phyloP scores from a whole-genome alignment of 2,113 vertebrate genomes.

The Myiopsitta monachus region DNA sequence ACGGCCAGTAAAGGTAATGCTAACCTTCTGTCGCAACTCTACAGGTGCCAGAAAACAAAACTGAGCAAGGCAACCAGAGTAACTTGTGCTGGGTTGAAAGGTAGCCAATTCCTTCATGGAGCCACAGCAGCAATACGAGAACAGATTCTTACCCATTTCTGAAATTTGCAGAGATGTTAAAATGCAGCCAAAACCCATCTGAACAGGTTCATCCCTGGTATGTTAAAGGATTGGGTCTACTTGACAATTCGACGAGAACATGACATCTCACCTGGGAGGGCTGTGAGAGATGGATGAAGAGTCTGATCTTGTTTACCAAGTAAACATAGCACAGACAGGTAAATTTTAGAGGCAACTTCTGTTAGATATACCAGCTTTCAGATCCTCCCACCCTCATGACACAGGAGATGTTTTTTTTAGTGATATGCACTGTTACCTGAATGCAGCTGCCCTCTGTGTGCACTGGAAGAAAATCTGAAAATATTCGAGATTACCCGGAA shows the following conservation, averaged over 20 bases:
- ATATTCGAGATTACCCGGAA: background rate
- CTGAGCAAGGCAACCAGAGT: background rate
- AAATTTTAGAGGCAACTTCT: background rate
- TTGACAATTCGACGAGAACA: background rate
- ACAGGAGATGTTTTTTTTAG: background rate
- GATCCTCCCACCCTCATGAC: background rate
- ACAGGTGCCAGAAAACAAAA: background rate
- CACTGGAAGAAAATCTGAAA: background rate
- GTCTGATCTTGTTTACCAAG: background rate
- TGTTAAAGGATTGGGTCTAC: background rate
- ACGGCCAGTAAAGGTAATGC: fast-evolving
- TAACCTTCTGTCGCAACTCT: background rate
- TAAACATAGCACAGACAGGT: background rate
- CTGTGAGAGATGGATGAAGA: background rate
- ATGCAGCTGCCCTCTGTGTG: background rate
- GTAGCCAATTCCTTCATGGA: background rate
- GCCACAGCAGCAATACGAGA: background rate
- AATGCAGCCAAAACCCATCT: background rate
- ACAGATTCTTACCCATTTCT: background rate
- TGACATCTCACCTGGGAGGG: background rate
- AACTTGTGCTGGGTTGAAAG: background rate
- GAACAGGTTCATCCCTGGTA: background rate
- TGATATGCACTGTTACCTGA: background rate
- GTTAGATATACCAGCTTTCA: background rate
- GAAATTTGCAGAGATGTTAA: background rate